Percentiles rank a stretch among this genome's conserved stretches.
phyloP scores from a whole-genome alignment of 2,113 vertebrate genomes.

The Spea multiplicata region DNA sequence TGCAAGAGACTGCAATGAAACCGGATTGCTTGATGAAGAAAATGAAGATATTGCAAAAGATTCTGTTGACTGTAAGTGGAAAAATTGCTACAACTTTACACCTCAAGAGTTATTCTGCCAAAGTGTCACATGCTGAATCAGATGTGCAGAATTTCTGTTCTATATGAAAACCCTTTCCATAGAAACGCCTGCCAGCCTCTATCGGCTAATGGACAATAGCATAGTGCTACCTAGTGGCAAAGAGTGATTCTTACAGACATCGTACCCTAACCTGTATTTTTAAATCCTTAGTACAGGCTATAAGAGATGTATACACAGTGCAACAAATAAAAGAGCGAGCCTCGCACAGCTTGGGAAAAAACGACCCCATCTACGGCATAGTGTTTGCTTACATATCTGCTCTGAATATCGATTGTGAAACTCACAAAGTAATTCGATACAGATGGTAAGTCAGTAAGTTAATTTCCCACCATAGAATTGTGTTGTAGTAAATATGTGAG shows the following conservation, averaged over 20 bases:
- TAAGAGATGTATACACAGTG: constrained; percentile 81
- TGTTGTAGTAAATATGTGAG: too few species aligned
- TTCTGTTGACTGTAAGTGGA: constrained; percentile 70
- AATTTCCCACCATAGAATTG: not conserved
- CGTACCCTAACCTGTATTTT: too few species aligned
- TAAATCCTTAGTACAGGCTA: constrained; percentile 73
- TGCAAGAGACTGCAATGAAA: constrained; percentile 73
- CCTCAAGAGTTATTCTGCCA: too few species aligned
- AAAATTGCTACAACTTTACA: not conserved
- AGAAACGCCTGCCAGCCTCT: too few species aligned
- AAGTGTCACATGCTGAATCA: too few species aligned
- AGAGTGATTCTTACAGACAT: too few species aligned
- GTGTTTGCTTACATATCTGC: constrained; percentile 83
- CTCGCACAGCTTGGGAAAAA: constrained; percentile 64
- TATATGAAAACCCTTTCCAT: too few species aligned
- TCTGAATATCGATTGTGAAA: constrained; percentile 76
- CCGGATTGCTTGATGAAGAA: constrained; percentile 67
- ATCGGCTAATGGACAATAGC: too few species aligned
- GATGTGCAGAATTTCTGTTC: too few species aligned
- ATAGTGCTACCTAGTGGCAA: too few species aligned
- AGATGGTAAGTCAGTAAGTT: constrained; percentile 73
- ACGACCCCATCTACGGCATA: constrained; percentile 72
- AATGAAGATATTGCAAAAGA: constrained; percentile 69
- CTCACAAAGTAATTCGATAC: constrained; percentile 74
- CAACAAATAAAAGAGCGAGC: constrained; percentile 67